Conservation (phyloP, 2,113 vertebrate species). For the Connochaetes taurinus region DNA sequence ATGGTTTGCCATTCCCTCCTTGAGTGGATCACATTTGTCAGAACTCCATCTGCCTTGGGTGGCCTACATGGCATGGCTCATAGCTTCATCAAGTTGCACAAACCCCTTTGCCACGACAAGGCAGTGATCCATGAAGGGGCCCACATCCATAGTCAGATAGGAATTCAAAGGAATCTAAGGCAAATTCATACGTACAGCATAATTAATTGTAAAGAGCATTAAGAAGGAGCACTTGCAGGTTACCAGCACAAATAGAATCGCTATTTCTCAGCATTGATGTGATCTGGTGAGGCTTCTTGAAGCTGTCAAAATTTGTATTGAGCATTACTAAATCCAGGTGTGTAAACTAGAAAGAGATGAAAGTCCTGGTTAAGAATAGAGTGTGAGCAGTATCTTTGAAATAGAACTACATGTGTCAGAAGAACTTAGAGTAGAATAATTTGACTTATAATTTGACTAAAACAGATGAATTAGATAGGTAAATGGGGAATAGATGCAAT, state of each 20-base stretch:
- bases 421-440: neutral
- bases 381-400: neutral
- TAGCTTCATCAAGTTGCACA: neutral
- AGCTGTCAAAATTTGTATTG: neutral
- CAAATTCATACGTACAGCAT: neutral
- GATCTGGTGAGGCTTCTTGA: neutral
- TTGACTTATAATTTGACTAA: neutral
- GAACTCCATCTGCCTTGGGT: neutral
- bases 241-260: neutral
- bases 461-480: neutral
- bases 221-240: neutral
- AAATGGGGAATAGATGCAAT: neutral
- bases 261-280: neutral
- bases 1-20: neutral
- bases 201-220: neutral
- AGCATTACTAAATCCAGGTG: neutral
- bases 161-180: neutral
- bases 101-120: neutral
- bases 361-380: neutral
- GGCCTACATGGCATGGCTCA: neutral
- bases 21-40: neutral
- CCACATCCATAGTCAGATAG: neutral
- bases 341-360: neutral
- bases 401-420: neutral
- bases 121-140: neutral